These are phyloP conservation scores for Nowickia ferox DNA, from an alignment of 2,888 invertebrate species.

Conservation along the genomic window DNA sequence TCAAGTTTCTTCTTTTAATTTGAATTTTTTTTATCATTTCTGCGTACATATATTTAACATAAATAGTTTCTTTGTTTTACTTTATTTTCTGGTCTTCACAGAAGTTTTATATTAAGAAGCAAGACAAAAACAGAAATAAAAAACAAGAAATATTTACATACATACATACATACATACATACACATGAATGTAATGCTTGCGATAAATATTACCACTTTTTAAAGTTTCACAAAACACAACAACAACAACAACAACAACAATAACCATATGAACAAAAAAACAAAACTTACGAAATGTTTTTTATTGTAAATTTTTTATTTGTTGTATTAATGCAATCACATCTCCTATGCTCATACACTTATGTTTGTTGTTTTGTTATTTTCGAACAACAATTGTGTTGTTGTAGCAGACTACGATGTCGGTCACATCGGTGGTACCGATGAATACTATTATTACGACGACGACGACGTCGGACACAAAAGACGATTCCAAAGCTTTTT, in stretches of 20 bases:
- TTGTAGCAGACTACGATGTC: slow-evolving; percentile 59
- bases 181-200: slow-evolving; percentile 57
- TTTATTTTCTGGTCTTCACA: slow-evolving; percentile 67
- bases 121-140: slow-evolving; percentile 60
- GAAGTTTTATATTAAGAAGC: slow-evolving; percentile 60
- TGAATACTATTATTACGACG: slow-evolving; percentile 36
- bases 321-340: slow-evolving; percentile 71
- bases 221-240: slow-evolving; percentile 69
- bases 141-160: slow-evolving; percentile 49
- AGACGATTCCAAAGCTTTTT: slow-evolving; percentile 67
- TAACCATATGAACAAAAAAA: slow-evolving; percentile 25
- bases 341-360: slow-evolving; percentile 66
- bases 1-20: slow-evolving; percentile 72
- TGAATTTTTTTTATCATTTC: slow-evolving; percentile 67
- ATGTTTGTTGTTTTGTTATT: slow-evolving; percentile 63
- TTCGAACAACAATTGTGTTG: slow-evolving; percentile 55
- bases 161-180: slow-evolving; percentile 12
- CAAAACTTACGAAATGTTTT: slow-evolving; percentile 67
- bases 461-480: slow-evolving; percentile 53
- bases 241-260: slow-evolving; percentile 44
- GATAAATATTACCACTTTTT: slow-evolving; percentile 72
- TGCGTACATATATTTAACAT: slow-evolving; percentile 70
- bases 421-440: slow-evolving; percentile 59
- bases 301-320: slow-evolving; percentile 52
- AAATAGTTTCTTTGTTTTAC: slow-evolving; percentile 72